These are phyloP conservation scores for Falco biarmicus DNA, from an alignment of 2,797 vertebrate species.

Conservation along the genomic window DNA sequence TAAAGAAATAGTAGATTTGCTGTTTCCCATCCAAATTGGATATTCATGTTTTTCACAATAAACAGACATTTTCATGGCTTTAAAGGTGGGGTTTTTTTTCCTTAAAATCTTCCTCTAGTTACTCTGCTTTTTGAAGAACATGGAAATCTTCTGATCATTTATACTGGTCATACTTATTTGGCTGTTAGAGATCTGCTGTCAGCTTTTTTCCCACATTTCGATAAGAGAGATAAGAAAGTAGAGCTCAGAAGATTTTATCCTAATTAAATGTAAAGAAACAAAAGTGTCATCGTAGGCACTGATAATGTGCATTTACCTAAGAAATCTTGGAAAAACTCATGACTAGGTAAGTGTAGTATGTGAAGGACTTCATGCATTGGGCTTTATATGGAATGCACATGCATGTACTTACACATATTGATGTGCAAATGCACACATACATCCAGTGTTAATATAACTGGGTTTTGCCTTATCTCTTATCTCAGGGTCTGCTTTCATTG, in stretches of 20 bases:
- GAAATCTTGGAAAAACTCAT: neutral
- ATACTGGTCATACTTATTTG: neutral
- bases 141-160: neutral
- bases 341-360: neutral
- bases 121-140: neutral
- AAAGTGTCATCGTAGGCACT: neutral
- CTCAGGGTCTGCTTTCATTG: neutral
- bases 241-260: neutral
- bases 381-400: neutral
- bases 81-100: neutral
- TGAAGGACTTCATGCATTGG: neutral
- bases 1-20: neutral
- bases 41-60: neutral
- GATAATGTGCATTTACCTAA: neutral
- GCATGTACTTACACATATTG: neutral
- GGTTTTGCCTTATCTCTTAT: neutral
- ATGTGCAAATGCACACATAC: neutral
- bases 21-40: neutral
- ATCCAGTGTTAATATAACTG: neutral
- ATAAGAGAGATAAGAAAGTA: constrained; percentile 20
- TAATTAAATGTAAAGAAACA: constrained; percentile 34
- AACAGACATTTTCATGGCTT: neutral
- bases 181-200: neutral
- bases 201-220: neutral
- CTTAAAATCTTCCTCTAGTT: neutral